phyloP scores from a whole-genome alignment of 2,888 invertebrate genomes.

The Plusia festucae region DNA sequence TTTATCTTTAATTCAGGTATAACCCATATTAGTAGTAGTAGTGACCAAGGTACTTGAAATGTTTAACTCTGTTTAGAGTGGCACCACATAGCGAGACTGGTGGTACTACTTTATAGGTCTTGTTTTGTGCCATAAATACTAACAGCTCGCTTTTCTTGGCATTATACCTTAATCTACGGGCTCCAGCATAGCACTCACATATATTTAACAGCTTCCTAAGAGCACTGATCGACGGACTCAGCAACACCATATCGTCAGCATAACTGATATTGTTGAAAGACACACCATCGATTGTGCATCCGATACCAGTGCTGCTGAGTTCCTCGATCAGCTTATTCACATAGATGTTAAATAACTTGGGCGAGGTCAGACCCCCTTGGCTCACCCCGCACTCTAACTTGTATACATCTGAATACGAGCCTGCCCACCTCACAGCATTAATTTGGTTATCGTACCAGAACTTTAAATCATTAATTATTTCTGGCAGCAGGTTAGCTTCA shows the following conservation, averaged over 20 bases:
- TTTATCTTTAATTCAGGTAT: too few species aligned
- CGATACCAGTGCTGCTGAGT: constrained; percentile 7
- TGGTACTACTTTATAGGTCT: too few species aligned
- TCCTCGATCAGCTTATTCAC: constrained; percentile 2
- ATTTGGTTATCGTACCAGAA: constrained; percentile 6
- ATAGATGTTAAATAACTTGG: not conserved
- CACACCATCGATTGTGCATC: constrained; percentile 9
- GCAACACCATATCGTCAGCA: not conserved
- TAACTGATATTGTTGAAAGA: constrained; percentile 12
- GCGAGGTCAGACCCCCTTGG: constrained; percentile 2
- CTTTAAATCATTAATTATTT: not conserved
- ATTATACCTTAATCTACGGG: not conserved
- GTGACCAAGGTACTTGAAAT: too few species aligned
- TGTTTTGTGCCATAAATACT: constrained; percentile 7
- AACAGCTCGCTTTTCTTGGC: constrained; percentile 2
- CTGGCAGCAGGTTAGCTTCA: not conserved
- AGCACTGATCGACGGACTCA: constrained; percentile 6
- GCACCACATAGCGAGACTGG: not conserved
- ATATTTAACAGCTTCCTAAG: not conserved
- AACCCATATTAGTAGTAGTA: too few species aligned
- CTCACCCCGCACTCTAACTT: too few species aligned
- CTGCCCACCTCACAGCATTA: too few species aligned
- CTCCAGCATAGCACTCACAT: not conserved
- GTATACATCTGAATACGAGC: too few species aligned
- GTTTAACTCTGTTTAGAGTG: not conserved